Base-by-base conservation (phyloP, 1,140 invertebrate species). In the Lasaia peninsularis region DNA sequence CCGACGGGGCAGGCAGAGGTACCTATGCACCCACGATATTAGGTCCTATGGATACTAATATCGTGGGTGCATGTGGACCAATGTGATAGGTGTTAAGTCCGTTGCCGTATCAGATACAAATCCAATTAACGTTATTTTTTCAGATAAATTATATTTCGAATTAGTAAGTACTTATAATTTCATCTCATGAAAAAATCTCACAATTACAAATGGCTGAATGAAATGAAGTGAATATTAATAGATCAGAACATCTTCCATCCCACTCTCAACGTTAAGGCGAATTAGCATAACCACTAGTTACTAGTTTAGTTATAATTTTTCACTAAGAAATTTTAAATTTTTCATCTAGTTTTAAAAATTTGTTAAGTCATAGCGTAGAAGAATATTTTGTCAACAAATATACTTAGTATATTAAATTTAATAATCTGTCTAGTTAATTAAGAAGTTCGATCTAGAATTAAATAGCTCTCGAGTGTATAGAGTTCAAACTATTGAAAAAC, bases 321-420 rank as follows among this genome's bases (percentile, higher is more conserved):
- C 69, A 82, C 78, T 83, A 85, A 85, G 72, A 78, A n/a, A 70
- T 62, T 73, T 82, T 76, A 62, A 74, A 73, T 68, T 73, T 69
- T 72, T 76, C 63, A 71, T 65, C 73, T 82, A 80, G 68, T 80
- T 71, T 84, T 64, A 75, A 78, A 80, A 80, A 78, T 80, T 80
- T 77, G 70, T 84, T 44, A 75, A 80, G 73, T 73, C 79, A 67
- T 78, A 88, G 75, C 77, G 72, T 88, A 86, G 82, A 88, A 88
- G 85, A 88, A 88, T 86, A 88, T 65, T 84, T 80, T 82, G 65
- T 80, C 78, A 84, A 83, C 71, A 84, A 80, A 80, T 81, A 71
- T 77, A 28, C 24, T 28, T 28, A 75, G 63, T 60, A 81, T 55
- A 28, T 37, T 55, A 55, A 55, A 52, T 52, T 52, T 52, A 52